Evolutionary conservation across 2,113 vertebrate species (phyloP).

Genomic region (Pardalotus punctatus): DNA sequence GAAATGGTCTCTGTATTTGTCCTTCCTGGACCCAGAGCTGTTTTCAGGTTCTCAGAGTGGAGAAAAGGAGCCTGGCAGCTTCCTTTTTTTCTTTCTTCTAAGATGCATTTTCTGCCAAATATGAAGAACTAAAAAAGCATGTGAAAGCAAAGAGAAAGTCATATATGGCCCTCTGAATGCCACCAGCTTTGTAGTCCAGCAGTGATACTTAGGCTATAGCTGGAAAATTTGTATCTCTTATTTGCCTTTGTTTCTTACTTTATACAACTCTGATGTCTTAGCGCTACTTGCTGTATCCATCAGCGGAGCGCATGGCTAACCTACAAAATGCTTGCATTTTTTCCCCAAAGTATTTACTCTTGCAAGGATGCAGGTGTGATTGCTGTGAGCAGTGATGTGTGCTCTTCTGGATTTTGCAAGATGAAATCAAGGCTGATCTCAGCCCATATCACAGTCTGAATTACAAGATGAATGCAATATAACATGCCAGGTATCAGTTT

Average conservation of each 20-base stretch:
- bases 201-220: not conserved
- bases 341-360: not conserved
- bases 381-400: not conserved
- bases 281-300: not conserved
- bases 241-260: not conserved
- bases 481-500: not conserved
- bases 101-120: not conserved
- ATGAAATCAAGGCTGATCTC: not conserved
- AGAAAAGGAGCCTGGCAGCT: not conserved
- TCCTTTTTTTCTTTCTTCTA: not conserved
- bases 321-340: not conserved
- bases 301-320: not conserved
- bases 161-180: not conserved
- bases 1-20: not conserved
- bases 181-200: not conserved
- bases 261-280: not conserved
- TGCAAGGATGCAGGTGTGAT: not conserved
- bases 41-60: not conserved
- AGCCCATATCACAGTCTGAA: not conserved
- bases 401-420: not conserved
- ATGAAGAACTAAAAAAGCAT: not conserved
- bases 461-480: not conserved
- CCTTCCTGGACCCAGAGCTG: not conserved
- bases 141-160: not conserved
- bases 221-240: not conserved